phyloP scores from a whole-genome alignment of 2,888 invertebrate species.

The Nomada flava region DNA sequence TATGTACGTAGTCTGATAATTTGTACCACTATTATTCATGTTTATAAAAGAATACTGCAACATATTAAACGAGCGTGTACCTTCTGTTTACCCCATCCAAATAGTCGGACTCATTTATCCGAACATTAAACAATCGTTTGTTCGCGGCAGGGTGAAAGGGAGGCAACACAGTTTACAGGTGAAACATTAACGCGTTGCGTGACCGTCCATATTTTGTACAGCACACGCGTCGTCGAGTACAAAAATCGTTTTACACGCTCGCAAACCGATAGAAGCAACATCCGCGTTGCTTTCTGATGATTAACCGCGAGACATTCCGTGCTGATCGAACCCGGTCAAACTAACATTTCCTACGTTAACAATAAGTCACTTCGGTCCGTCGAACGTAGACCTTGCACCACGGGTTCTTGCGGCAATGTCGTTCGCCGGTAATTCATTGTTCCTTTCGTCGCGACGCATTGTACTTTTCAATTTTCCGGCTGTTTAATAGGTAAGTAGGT shows the following conservation, averaged over 20 bases:
- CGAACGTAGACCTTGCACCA: no score
- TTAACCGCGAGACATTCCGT: not conserved
- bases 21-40: constrained; percentile 63
- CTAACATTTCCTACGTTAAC: no score
- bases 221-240: not conserved
- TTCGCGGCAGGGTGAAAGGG: not conserved
- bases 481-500: constrained; percentile 53
- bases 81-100: not conserved
- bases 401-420: no score
- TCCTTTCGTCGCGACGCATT: not conserved
- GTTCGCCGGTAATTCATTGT: not conserved
- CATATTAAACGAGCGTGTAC: not conserved
- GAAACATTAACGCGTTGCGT: constrained; percentile 50
- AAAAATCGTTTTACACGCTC: constrained; percentile 15
- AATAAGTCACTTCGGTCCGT: no score
- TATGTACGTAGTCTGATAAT: constrained; percentile 41
- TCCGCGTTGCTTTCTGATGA: not conserved
- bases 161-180: constrained; percentile 1
- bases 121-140: not conserved
- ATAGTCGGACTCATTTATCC: not conserved
- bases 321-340: not conserved
- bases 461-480: not conserved
- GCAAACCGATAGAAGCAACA: not conserved
- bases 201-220: constrained; percentile 30
- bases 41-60: constrained; percentile 51